phyloP scores from a whole-genome alignment of 2,113 vertebrate species.

The Paracyprichromis sp. region DNA sequence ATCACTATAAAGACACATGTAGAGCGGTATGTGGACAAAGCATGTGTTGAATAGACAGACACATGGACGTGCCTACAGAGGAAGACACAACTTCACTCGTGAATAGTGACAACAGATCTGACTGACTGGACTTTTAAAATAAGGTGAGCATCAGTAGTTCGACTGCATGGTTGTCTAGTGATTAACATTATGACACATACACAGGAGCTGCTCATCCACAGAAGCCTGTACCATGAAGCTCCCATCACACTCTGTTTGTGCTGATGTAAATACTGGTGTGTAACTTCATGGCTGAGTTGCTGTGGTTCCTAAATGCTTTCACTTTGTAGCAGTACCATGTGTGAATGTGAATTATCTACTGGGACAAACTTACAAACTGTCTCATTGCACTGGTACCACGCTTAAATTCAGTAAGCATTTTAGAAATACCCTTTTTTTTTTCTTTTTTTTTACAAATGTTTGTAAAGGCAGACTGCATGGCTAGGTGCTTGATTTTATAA shows the following conservation, averaged over 20 bases:
- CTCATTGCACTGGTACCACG: background rate
- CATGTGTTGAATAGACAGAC: background rate
- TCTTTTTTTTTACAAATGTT: background rate
- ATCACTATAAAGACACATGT: background rate
- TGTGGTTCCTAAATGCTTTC: background rate
- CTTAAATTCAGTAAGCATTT: background rate
- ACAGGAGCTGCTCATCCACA: background rate
- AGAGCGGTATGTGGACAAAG: background rate
- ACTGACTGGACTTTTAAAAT: background rate
- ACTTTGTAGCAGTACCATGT: background rate
- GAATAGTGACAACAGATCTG: background rate
- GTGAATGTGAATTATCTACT: background rate
- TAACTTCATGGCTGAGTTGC: background rate
- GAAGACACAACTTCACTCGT: background rate
- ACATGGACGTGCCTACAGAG: background rate
- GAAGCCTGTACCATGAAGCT: background rate
- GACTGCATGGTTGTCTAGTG: background rate
- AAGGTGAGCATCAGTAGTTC: constrained; percentile 30
- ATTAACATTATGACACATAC: background rate
- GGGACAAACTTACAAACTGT: background rate
- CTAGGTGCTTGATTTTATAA: background rate
- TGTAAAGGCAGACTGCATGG: background rate
- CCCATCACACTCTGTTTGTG: fast-evolving
- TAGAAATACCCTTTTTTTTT: fast-evolving
- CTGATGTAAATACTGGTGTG: background rate